These are phyloP conservation scores for Miopithecus talapoin DNA, from an alignment of 2,797 vertebrate genomes.

Conservation along the genomic window DNA sequence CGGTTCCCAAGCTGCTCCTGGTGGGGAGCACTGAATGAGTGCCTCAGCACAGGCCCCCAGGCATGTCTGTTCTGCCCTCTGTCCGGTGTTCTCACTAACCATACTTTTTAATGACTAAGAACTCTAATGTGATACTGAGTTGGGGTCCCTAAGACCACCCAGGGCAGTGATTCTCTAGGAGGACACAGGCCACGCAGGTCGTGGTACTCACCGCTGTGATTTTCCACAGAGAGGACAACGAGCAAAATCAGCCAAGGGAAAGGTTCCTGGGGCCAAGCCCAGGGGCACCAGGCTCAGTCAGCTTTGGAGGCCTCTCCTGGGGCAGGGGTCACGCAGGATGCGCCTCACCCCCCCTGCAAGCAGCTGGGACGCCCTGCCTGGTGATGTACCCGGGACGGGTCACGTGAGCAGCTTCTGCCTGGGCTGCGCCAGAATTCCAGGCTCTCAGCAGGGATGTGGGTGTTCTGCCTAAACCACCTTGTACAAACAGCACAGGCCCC, in stretches of 20 bases:
- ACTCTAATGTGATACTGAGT: background rate
- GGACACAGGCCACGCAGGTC: background rate
- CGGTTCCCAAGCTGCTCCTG: background rate
- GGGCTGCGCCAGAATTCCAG: background rate
- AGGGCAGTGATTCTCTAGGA: background rate
- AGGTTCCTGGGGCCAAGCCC: accelerated
- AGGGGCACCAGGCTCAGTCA: too few species aligned
- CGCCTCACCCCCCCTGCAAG: background rate
- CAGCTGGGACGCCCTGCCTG: background rate
- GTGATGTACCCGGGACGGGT: background rate
- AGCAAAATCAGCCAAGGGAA: background rate
- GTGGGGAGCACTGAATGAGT: background rate
- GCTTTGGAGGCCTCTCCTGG: background rate
- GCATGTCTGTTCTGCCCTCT: background rate
- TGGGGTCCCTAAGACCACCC: too few species aligned
- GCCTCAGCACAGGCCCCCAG: background rate
- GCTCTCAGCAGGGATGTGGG: background rate
- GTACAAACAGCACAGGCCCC: too few species aligned
- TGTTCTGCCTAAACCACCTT: background rate
- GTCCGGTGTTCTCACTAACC: background rate
- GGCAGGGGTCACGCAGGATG: accelerated
- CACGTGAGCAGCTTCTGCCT: background rate
- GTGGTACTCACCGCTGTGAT: background rate
- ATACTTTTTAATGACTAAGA: background rate
- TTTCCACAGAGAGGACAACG: background rate